Conservation (phyloP, 2,888 invertebrate genomes). For the Plemyria rubiginata region DNA sequence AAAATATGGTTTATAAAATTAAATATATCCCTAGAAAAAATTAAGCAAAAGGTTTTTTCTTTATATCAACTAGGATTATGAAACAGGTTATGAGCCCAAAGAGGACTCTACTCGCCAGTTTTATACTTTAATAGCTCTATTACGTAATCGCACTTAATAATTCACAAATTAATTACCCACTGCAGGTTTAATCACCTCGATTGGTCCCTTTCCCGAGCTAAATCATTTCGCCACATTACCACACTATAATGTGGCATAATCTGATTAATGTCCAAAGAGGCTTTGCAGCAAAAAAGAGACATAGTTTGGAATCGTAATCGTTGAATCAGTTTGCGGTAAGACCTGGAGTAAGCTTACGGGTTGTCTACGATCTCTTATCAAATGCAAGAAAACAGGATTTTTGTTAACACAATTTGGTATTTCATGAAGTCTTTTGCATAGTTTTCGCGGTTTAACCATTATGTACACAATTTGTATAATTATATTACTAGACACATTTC, state of each 20-base stretch:
- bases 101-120: background rate
- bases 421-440: background rate
- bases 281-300: constrained; percentile 38
- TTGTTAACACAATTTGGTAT: background rate
- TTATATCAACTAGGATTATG: too few species aligned
- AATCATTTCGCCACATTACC: constrained; percentile 42
- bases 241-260: constrained; percentile 39
- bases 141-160: constrained; percentile 12
- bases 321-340: constrained; percentile 8
- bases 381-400: background rate
- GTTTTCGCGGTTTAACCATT: background rate
- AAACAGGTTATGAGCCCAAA: background rate
- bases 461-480: background rate
- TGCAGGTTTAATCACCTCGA: constrained; percentile 33
- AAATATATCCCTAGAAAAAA: too few species aligned
- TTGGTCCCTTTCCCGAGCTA: constrained; percentile 36
- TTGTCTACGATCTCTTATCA: background rate
- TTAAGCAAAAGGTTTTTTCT: too few species aligned
- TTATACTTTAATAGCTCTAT: constrained; percentile 1
- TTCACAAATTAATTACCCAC: constrained; percentile 32
- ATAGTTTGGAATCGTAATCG: constrained; percentile 20
- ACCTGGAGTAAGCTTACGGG: background rate
- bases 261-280: constrained; percentile 34
- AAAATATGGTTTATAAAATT: too few species aligned
- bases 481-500: too few species aligned